Conservation (phyloP, 2,113 vertebrate species). For the Aythya baeri region DNA sequence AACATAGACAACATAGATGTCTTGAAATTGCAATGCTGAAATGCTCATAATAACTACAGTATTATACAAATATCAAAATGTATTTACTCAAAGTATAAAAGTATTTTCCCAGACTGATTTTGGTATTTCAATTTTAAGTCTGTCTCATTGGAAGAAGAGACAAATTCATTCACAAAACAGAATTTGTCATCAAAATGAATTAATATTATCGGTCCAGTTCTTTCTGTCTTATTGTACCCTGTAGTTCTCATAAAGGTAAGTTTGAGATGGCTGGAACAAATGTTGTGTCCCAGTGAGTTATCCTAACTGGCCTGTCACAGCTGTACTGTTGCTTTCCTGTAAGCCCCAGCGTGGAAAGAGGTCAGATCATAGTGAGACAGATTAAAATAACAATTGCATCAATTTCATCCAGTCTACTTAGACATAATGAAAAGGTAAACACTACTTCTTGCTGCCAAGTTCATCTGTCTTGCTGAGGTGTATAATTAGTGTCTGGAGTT, state of each 20-base stretch:
- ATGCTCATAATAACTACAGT: not conserved
- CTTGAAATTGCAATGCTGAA: not conserved
- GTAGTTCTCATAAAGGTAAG: not conserved
- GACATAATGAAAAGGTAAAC: slow-evolving; percentile 40
- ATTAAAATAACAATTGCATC: not conserved
- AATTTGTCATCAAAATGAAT: not conserved
- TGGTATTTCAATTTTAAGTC: not conserved
- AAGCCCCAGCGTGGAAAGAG: not conserved
- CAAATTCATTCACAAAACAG: not conserved
- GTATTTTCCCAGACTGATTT: not conserved
- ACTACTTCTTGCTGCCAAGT: slow-evolving; percentile 24
- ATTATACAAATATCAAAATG: not conserved
- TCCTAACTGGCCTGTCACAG: not conserved
- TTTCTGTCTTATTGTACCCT: not conserved
- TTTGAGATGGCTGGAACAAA: not conserved
- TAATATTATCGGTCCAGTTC: not conserved
- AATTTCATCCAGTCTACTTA: not conserved
- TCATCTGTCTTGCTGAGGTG: slow-evolving; percentile 25
- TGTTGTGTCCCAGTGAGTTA: not conserved
- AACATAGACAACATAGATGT: not conserved
- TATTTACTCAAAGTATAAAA: not conserved
- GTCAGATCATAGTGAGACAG: not conserved
- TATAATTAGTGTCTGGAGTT: slow-evolving; percentile 55
- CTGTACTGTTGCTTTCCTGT: not conserved
- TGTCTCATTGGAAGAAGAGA: not conserved